These are phyloP conservation scores for Leptopilina boulardi DNA, from an alignment of 1,140 invertebrate genomes.

Conservation along the genomic window DNA sequence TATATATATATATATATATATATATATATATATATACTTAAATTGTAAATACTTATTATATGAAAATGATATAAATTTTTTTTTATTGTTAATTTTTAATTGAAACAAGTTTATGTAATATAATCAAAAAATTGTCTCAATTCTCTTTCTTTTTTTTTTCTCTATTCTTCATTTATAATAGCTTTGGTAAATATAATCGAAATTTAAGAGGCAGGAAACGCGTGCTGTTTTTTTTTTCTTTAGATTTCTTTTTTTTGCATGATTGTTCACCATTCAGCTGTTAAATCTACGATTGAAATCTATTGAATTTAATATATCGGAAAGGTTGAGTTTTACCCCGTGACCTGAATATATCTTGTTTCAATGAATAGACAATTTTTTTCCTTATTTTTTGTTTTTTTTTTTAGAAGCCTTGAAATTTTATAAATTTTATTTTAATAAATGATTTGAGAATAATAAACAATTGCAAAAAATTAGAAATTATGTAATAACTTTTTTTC, in stretches of 20 bases:
- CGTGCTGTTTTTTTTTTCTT: slow-evolving; percentile 60
- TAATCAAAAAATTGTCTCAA: not conserved
- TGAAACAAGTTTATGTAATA: not conserved
- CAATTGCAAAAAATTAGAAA: too few species aligned
- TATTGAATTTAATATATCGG: slow-evolving; percentile 62
- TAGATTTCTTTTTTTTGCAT: slow-evolving; percentile 44
- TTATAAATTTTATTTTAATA: not conserved
- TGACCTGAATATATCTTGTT: slow-evolving; percentile 60
- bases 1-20: too few species aligned
- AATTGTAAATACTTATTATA: not conserved
- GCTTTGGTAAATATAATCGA: slow-evolving; percentile 50
- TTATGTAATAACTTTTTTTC: too few species aligned
- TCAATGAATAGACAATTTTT: slow-evolving; percentile 56
- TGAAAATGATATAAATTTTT: not conserved
- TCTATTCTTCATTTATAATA: not conserved
- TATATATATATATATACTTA: too few species aligned
- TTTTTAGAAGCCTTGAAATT: slow-evolving; percentile 11
- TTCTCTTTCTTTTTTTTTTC: not conserved
- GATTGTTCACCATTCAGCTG: slow-evolving; percentile 51
- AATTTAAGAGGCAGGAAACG: slow-evolving; percentile 57
- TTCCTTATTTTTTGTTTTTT: not conserved
- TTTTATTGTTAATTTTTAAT: not conserved
- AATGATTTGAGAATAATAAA: too few species aligned
- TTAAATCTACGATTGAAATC: slow-evolving; percentile 54
- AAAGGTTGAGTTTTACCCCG: slow-evolving; percentile 63